Evolutionary conservation across 2,888 invertebrate genomes (phyloP), one percentile per base, ranked within the genome.

Genomic region (Drosophila greeni): DNA sequence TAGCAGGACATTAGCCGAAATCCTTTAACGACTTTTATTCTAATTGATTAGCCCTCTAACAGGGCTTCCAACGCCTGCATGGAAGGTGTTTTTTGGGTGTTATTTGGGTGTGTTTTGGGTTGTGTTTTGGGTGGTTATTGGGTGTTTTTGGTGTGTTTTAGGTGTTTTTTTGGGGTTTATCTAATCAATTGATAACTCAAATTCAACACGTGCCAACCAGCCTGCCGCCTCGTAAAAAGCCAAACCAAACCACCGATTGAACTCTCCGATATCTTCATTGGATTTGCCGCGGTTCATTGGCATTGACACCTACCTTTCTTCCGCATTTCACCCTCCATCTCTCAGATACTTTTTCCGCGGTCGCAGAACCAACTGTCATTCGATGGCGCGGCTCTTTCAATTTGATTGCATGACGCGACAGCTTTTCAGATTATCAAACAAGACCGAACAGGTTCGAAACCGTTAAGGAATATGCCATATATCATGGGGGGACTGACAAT

Each of bases 381-480:
- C n/a, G 55, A 33, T 33, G 47, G 39, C 26, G 56, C n/a, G 31
- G 36, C 43, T 56, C 42, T 36, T 71, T 70, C 58, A 59, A 77
- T 77, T 77, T 75, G 70, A 74, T 77, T 69, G 72, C 53, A 74
- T 77, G 76, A 77, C 73, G 53, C 60, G 77, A 64, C 77, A 61
- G 45, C 39, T 66, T 72, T 58, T 12, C 31, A 48, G 37, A 70
- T 62, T 69, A 68, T 62, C 60, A 57, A 59, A 34, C 24, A n/a
- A 51, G 20, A n/a, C 24, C 16, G 1, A 40, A 52, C 54, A 53
- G 43, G 47, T 47, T 57, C 12, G 11, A 36, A 29, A 65, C 66
- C 66, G 66, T 67, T 67, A 67, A 60, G 20, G 52, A 53, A 33
- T 37, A 56, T 45, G 29, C 24, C 24, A 45, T 29, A 45, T 56